Evolutionary conservation across 2,888 invertebrate genomes (phyloP), one percentile per base, ranked within the genome.

Genomic region (Aporophyla nigra): DNA sequence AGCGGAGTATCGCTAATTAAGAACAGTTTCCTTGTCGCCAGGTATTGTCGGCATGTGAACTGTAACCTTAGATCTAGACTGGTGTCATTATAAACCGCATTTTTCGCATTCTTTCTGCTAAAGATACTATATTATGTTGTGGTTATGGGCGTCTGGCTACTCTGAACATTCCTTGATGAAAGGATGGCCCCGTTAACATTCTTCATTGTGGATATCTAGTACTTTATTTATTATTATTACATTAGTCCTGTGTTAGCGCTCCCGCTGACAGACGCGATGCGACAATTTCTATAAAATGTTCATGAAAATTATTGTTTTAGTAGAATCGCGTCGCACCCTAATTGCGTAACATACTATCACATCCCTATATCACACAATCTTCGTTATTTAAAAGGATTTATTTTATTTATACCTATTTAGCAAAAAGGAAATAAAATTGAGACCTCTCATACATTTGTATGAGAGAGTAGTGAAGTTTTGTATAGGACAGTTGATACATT

Each of bases 11-110:
- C 21, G 19, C 19, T 70, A 73, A 84, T 75, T 78, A 67, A 65
- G 56, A 61, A 71, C 70, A n/a, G 43, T 75, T 84, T 82, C 82
- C 84, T 84, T 62, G 68, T 84, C 61, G 75, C 69, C 56, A 78
- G 14, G 46, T 78, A 72, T 62, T 72, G 69, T 67, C 33, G 74
- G 70, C 43, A 66, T 79, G 75, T 43, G 53, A 66, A 58, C 68
- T 71, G n/a, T 71, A 14, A 46, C 56, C 63, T 43, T 43, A 65
- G 74, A 65, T 24, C 58, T 66, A 69, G 71, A 79, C 43, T 43
- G 19, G 53, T 21, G 54, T 19, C 24, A 76, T 82, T 76, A 76
- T 43, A 53, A 77, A 80, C 82, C 56, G 70, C 65, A 82, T 82
- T 82, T 80, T 82, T 49, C 53, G n/a, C 76, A 76, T 82, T 56